phyloP scores from a whole-genome alignment of 2,888 invertebrate genomes.

The Leucania comma region DNA sequence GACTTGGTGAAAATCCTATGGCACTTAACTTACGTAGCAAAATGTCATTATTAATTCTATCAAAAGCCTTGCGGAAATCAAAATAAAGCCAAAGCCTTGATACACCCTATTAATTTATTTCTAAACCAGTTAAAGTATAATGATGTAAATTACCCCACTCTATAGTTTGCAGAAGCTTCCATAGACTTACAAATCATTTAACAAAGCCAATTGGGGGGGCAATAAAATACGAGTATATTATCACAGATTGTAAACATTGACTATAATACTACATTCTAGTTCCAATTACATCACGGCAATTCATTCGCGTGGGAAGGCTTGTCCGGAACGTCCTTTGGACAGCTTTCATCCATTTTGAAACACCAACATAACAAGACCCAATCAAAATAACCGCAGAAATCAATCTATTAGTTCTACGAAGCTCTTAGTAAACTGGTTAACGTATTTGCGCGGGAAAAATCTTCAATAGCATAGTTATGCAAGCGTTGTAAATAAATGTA shows the following conservation, averaged over 20 bases:
- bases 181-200: constrained; percentile 47
- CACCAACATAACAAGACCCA: constrained; percentile 69
- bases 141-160: constrained; percentile 28
- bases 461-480: constrained; percentile 82
- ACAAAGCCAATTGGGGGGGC: constrained; percentile 39
- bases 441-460: constrained; percentile 79
- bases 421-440: constrained; percentile 66
- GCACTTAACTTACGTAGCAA: too few species aligned
- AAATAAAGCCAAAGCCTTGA: too few species aligned
- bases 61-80: too few species aligned
- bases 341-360: constrained; percentile 74
- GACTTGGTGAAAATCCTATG: too few species aligned
- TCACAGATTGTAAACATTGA: constrained; percentile 56
- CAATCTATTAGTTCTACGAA: constrained; percentile 45
- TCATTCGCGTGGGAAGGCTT: constrained; percentile 83
- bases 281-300: constrained; percentile 76
- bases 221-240: constrained; percentile 51
- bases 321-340: constrained; percentile 77
- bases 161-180: constrained; percentile 19
- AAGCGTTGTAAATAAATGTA: constrained; percentile 77
- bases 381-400: constrained; percentile 52
- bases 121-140: constrained; percentile 5
- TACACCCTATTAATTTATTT: constrained; percentile 29
- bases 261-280: constrained; percentile 56
- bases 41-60: too few species aligned